These are phyloP conservation scores for Rhinichthys klamathensis DNA, from an alignment of 2,113 vertebrate genomes.

Conservation along the genomic window DNA sequence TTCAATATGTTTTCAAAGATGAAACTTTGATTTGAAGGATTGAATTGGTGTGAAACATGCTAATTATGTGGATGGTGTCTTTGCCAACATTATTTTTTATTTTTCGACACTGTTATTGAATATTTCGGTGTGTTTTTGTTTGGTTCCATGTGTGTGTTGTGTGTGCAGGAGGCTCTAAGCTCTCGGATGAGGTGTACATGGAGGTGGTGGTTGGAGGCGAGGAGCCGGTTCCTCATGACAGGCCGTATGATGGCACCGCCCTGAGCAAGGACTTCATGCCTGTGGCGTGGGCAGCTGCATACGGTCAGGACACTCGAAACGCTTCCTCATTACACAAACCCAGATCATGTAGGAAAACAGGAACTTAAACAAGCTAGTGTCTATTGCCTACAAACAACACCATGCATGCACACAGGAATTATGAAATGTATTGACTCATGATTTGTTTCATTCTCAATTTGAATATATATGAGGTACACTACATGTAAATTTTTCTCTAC, in stretches of 20 bases:
- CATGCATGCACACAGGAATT: neutral
- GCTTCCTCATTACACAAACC: constrained; percentile 21
- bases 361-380: neutral
- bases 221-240: constrained; percentile 85
- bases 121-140: neutral
- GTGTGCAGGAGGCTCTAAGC: constrained; percentile 85
- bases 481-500: no score
- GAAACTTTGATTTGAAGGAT: neutral
- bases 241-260: constrained; percentile 84
- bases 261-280: constrained; percentile 92
- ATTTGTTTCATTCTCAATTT: no score
- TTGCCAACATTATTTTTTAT: neutral
- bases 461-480: no score
- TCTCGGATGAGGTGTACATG: constrained; percentile 94
- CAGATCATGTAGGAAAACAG: neutral
- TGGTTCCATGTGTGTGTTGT: constrained; percentile 46
- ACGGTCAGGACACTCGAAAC: constrained; percentile 77
- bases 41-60: neutral
- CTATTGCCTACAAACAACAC: neutral
- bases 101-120: neutral
- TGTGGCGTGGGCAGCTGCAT: constrained; percentile 91
- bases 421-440: neutral
- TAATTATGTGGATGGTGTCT: neutral
- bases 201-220: constrained; percentile 93
- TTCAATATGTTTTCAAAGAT: neutral